Evolutionary conservation across 2,888 invertebrate genomes (phyloP).

Genomic region (Melanostoma scalare): DNA sequence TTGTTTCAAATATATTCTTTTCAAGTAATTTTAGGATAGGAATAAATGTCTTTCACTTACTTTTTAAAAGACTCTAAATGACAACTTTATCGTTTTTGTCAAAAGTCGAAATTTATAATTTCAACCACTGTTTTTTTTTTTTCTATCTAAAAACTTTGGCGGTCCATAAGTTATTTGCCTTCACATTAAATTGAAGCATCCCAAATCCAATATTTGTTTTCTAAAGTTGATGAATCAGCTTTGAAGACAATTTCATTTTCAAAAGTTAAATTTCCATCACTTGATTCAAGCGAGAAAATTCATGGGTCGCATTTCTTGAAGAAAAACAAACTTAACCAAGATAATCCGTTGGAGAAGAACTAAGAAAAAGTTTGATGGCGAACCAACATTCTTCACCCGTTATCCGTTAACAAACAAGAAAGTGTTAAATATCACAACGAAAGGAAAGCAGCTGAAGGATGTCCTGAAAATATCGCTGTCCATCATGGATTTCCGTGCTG

Average conservation of each 20-base stretch:
- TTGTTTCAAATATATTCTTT: too few species aligned
- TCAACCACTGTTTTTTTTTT: too few species aligned
- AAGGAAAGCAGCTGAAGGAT: slow-evolving; percentile 13
- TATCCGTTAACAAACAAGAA: slow-evolving; percentile 20
- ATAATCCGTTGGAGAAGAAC: slow-evolving; percentile 3
- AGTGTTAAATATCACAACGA: neutral
- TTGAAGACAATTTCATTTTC: neutral
- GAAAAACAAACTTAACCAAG: slow-evolving; percentile 1
- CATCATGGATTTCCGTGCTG: neutral
- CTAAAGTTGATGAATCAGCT: too few species aligned
- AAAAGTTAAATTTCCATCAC: neutral
- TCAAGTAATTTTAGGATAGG: too few species aligned
- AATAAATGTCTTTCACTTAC: too few species aligned
- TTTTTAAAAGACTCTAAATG: too few species aligned
- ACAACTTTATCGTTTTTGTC: too few species aligned
- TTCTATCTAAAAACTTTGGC: too few species aligned
- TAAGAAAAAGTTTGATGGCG: slow-evolving; percentile 25
- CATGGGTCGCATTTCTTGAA: neutral
- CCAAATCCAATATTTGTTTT: too few species aligned
- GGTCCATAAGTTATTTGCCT: too few species aligned
- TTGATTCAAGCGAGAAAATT: neutral
- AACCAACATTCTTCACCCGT: slow-evolving; percentile 30
- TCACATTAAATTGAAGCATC: too few species aligned
- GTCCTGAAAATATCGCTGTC: slow-evolving; percentile 2
- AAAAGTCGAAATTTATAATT: too few species aligned